Percentiles rank a stretch among this genome's conserved stretches.
These are phyloP conservation scores for Malurus splendens DNA, from an alignment of 2,797 vertebrate genomes.

Conservation along the genomic window DNA sequence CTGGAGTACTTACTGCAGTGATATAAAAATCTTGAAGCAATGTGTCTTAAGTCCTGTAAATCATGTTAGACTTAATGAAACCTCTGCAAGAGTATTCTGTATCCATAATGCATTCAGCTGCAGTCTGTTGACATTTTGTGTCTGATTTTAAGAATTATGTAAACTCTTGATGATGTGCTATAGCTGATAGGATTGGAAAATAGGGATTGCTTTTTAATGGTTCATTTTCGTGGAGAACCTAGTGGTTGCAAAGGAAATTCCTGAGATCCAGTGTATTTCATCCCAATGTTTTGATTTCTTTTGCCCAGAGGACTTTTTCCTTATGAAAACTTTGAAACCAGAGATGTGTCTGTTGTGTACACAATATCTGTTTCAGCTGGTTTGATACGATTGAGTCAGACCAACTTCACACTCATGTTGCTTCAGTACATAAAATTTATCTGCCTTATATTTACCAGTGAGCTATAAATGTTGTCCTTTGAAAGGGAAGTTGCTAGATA, in stretches of 20 bases:
- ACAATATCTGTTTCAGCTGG: constrained; percentile 39
- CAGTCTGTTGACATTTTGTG: constrained; percentile 37
- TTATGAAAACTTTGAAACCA: constrained; percentile 41
- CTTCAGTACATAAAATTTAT: constrained; percentile 56
- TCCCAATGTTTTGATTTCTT: constrained; percentile 33
- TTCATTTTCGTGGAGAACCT: constrained; percentile 3
- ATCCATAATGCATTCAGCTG: constrained; percentile 56
- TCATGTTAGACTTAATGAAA: constrained; percentile 70
- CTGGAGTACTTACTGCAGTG: constrained; percentile 61
- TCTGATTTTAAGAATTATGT: constrained; percentile 62
- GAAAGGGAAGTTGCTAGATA: constrained; percentile 31
- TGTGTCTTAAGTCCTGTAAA: constrained; percentile 66
- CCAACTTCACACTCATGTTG: neutral
- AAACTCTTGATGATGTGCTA: constrained; percentile 52
- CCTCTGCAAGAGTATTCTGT: constrained; percentile 44
- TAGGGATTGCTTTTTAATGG: constrained; percentile 19
- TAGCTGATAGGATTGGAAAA: constrained; percentile 14
- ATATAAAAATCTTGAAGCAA: constrained; percentile 68
- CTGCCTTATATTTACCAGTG: constrained; percentile 46
- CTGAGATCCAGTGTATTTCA: neutral
- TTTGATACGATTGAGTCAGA: constrained; percentile 10
- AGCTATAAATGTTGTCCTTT: constrained; percentile 51
- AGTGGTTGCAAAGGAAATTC: constrained; percentile 24
- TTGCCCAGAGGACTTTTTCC: constrained; percentile 22
- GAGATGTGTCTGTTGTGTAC: neutral